Evolutionary conservation across 2,113 vertebrate genomes (phyloP).

Genomic region (Caracal caracal): DNA sequence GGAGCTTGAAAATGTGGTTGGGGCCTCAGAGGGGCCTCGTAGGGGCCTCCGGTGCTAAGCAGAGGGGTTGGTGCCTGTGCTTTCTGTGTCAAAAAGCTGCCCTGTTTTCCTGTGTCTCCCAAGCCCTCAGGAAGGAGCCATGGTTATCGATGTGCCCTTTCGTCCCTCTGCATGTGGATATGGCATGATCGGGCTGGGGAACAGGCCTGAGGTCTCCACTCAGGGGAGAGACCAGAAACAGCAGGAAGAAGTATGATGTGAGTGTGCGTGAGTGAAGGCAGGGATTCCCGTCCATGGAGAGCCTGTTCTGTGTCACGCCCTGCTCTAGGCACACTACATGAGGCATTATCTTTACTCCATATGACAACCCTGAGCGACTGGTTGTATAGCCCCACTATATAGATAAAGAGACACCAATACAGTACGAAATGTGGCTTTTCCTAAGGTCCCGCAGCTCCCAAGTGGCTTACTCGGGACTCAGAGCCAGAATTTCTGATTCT

Average conservation of each 20-base stretch:
- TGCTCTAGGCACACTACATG: rapidly evolving
- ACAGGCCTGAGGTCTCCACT: background rate
- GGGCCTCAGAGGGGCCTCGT: rapidly evolving
- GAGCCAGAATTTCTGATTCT: background rate
- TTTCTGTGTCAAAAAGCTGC: background rate
- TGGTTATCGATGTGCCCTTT: background rate
- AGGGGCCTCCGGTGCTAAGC: too few relatives aligned
- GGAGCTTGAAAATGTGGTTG: background rate
- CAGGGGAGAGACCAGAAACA: background rate
- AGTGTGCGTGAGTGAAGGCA: rapidly evolving
- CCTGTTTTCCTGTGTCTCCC: background rate
- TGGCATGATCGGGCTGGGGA: background rate
- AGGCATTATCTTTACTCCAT: background rate
- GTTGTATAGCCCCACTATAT: background rate
- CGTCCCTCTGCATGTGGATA: rapidly evolving
- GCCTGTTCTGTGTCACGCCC: background rate
- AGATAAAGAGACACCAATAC: background rate
- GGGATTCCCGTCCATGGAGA: background rate
- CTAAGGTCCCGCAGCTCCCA: background rate
- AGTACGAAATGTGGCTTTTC: background rate
- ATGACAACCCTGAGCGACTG: background rate
- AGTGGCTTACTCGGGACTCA: background rate
- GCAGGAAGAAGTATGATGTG: background rate
- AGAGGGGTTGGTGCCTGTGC: background rate
- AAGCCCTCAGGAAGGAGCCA: background rate